A percentile compares a stretch with the other conserved stretches of the same genome.
phyloP scores from a whole-genome alignment of 1,140 invertebrate genomes.

The Calephelis nemesis region DNA sequence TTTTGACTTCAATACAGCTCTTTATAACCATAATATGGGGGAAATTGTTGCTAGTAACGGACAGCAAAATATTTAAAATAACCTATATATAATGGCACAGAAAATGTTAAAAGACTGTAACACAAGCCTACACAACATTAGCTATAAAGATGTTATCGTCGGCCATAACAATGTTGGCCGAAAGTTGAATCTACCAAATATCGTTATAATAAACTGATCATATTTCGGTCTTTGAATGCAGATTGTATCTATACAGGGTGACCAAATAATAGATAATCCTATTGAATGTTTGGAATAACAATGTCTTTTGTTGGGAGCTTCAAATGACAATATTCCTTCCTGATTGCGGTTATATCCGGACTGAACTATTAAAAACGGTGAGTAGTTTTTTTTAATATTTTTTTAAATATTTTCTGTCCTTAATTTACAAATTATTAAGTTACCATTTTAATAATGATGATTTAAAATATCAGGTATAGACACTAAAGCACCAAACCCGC shows the following conservation, averaged over 20 bases:
- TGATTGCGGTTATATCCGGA: constrained; percentile 48
- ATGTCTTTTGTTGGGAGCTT: constrained; percentile 34
- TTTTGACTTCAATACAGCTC: too few species aligned
- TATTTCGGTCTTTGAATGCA: constrained; percentile 46
- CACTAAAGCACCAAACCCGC: too few species aligned
- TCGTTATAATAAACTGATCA: constrained; percentile 71
- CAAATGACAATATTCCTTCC: constrained; percentile 45
- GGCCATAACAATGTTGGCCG: constrained; percentile 32
- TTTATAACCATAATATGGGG: too few species aligned
- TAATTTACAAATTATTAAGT: too few species aligned
- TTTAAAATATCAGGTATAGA: too few species aligned
- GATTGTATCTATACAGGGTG: constrained; percentile 56
- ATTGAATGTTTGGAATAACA: constrained; percentile 50
- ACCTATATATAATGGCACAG: too few species aligned
- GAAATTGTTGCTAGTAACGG: too few species aligned
- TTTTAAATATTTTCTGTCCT: too few species aligned
- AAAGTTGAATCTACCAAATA: constrained; percentile 58
- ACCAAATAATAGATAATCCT: constrained; percentile 56
- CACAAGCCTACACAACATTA: constrained; percentile 11
- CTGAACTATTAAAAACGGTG: constrained; percentile 21
- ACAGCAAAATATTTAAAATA: too few species aligned
- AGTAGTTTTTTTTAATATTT: constrained; percentile 8
- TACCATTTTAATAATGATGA: too few species aligned
- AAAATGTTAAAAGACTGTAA: neutral
- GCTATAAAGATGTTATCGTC: constrained; percentile 41